Evolutionary conservation across 2,888 invertebrate species (phyloP), one percentile per base, ranked within the genome.

Genomic region (Heteromurus nitidus): DNA sequence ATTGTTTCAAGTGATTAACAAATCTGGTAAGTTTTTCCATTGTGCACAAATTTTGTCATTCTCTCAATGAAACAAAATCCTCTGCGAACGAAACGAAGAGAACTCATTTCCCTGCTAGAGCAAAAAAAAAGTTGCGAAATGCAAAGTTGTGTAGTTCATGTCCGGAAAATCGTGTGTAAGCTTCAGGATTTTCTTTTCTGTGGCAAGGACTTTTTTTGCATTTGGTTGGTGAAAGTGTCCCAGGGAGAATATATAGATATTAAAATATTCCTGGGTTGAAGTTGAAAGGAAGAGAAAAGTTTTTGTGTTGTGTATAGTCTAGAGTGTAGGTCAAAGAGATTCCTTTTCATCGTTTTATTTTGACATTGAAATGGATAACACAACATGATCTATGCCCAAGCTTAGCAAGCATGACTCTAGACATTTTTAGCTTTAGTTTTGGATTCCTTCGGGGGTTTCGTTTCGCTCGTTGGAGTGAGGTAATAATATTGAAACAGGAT

Each of bases 1-100:
- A 87, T 88, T 93, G 60, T 94, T 93, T 88, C 92, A 92, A 88
- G 93, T 93, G 28, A 92, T 93, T 79, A 93, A 93, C 88, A 92
- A 92, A 89, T 91, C 91, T 87, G 91, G 93, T 93, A 91, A 65
- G 74, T 64, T 53, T 28, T 30, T 16, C n/a, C n/a, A n/a, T n/a
- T n/a, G n/a, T n/a, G n/a, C n/a, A n/a, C n/a, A n/a, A n/a, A 44
- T 44, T 44, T n/a, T 9, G 13, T 55, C 24, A 2, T 26, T 55
- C 26, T 26, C 26, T 22, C n/a, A 50, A n/a, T n/a, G n/a, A n/a
- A n/a, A n/a, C n/a, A n/a, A n/a, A n/a, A n/a, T n/a, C n/a, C n/a
- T n/a, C n/a, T n/a, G n/a, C n/a, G n/a, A n/a, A n/a, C n/a, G n/a
- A n/a, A n/a, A n/a, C n/a, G n/a, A n/a, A n/a, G n/a, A n/a, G n/a